Evolutionary conservation across 2,113 vertebrate species (phyloP).

Genomic region (Nycticryphes semicollaris): DNA sequence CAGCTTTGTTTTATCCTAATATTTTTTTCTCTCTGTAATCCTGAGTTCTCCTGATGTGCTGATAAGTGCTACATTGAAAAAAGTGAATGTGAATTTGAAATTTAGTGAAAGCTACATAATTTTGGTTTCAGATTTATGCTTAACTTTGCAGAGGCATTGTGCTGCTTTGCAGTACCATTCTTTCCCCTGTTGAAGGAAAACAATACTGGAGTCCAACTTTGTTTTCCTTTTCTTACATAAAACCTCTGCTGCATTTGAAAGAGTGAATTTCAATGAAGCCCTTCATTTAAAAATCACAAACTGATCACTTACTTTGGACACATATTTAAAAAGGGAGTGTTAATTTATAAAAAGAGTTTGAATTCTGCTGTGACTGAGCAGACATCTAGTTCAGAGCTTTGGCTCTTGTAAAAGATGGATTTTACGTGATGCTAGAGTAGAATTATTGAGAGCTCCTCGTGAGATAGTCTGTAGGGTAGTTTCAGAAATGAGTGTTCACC

Average conservation of each 20-base stretch:
- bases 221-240: not conserved
- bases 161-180: not conserved
- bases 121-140: not conserved
- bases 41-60: not conserved
- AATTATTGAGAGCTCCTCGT: not conserved
- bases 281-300: not conserved
- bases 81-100: not conserved
- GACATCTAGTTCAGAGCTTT: not conserved
- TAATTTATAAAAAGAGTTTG: not conserved
- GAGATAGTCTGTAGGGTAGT: not conserved
- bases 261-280: not conserved
- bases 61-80: not conserved
- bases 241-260: not conserved
- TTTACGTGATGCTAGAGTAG: not conserved
- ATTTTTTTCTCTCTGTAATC: not conserved
- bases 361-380: not conserved
- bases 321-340: not conserved
- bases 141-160: not conserved
- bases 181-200: not conserved
- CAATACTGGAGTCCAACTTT: not conserved
- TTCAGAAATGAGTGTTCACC: not conserved
- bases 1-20: not conserved
- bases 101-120: not conserved
- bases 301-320: not conserved
- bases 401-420: not conserved